phyloP scores from a whole-genome alignment of 2,113 vertebrate genomes.

The Rhinoptilus africanus region DNA sequence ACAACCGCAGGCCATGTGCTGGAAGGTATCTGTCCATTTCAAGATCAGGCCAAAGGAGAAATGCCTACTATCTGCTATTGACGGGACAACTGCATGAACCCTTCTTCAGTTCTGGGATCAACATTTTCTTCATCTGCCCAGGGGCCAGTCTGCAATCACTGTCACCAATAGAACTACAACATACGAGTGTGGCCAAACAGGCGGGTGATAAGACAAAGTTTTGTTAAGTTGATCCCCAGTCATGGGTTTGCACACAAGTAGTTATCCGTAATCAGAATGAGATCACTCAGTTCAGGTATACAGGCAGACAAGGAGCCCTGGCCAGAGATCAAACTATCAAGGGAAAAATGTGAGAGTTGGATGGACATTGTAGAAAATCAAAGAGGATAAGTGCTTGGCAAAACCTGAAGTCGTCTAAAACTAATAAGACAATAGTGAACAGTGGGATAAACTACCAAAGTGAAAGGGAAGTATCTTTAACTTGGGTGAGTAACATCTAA shows the following conservation, averaged over 20 bases:
- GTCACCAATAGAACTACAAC: not conserved
- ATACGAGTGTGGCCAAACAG: not conserved
- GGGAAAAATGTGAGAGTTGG: not conserved
- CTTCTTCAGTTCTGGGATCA: not conserved
- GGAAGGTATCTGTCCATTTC: not conserved
- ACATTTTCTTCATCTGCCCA: not conserved
- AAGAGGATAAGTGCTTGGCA: not conserved
- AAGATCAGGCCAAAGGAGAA: not conserved
- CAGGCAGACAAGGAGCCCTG: not conserved
- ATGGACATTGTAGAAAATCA: not conserved
- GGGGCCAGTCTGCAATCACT: not conserved
- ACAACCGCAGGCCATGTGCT: not conserved
- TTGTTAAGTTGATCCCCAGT: not conserved
- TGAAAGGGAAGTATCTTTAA: not conserved
- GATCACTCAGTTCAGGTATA: not conserved
- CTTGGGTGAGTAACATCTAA: not conserved
- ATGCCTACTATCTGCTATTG: not conserved
- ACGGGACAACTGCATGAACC: not conserved
- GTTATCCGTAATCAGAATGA: not conserved
- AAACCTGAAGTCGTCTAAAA: not conserved
- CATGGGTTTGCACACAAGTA: rapidly evolving
- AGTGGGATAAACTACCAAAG: not conserved
- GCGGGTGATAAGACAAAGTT: not conserved
- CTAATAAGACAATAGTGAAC: not conserved
- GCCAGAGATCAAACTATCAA: not conserved